Conservation (phyloP, 2,113 vertebrate genomes). For the Barbus barbus region DNA sequence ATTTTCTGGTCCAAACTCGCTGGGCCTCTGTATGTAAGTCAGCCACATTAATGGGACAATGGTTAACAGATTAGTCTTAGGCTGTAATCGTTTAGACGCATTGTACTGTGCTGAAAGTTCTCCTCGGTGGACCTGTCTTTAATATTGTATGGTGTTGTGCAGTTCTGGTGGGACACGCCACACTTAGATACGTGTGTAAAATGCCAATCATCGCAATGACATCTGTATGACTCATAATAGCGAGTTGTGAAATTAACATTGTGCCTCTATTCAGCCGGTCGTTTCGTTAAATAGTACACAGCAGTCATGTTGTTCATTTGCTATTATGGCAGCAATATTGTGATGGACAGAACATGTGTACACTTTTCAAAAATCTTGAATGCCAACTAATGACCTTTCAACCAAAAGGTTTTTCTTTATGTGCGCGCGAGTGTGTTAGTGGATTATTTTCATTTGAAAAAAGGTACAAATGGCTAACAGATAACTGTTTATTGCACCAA, state of each 20-base stretch:
- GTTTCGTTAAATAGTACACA: constrained; percentile 66
- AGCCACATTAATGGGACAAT: constrained; percentile 62
- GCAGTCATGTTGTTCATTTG: constrained; percentile 69
- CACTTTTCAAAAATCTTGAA: constrained; percentile 70
- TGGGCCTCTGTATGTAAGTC: constrained; percentile 65
- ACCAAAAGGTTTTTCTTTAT: constrained; percentile 36
- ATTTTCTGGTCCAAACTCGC: constrained; percentile 60
- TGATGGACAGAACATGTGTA: constrained; percentile 68
- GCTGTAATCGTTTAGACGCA: constrained; percentile 42
- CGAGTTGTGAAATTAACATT: constrained; percentile 49
- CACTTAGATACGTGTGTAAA: constrained; percentile 41
- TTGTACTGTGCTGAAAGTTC: constrained; percentile 51
- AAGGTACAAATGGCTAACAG: constrained; percentile 49
- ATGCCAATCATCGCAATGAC: constrained; percentile 43
- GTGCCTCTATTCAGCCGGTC: constrained; percentile 61
- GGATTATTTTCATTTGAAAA: neutral
- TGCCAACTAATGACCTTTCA: constrained; percentile 66
- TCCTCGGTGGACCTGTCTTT: constrained; percentile 67
- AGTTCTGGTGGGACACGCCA: constrained; percentile 49
- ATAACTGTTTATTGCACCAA: constrained; percentile 37
- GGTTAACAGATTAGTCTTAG: constrained; percentile 66
- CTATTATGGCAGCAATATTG: constrained; percentile 62
- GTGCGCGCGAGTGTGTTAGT: neutral
- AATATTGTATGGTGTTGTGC: constrained; percentile 69
- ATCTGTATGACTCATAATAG: constrained; percentile 37